phyloP scores from a whole-genome alignment of 2,113 vertebrate genomes.

The Deroptyus accipitrinus region DNA sequence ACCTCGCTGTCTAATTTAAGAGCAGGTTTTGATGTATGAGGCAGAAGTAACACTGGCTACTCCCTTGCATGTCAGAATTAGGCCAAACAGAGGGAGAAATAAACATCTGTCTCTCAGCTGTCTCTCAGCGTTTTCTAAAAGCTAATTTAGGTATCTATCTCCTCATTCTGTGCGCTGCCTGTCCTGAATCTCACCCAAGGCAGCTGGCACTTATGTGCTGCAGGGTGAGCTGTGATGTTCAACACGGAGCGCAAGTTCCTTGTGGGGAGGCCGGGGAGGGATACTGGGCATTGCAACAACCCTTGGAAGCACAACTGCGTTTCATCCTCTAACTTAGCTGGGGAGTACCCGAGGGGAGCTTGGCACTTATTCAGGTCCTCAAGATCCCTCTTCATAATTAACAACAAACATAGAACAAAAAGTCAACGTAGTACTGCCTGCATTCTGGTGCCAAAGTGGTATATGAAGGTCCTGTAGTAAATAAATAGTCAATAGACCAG shows the following conservation, averaged over 20 bases:
- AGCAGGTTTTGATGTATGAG: background rate
- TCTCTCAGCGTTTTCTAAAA: background rate
- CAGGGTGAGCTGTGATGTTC: background rate
- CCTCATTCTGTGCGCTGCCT: fast-evolving
- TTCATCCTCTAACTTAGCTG: background rate
- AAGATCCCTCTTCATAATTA: background rate
- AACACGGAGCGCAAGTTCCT: background rate
- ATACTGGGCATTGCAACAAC: background rate
- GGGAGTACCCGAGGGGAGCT: background rate
- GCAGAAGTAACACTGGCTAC: background rate
- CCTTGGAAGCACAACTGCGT: background rate
- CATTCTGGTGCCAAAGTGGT: background rate
- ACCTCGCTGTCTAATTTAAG: background rate
- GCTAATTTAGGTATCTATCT: background rate
- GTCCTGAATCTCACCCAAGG: background rate
- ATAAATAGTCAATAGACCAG: background rate
- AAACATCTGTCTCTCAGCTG: background rate
- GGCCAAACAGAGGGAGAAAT: background rate
- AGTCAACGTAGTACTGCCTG: background rate
- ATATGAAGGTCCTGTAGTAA: background rate
- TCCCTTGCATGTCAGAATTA: background rate
- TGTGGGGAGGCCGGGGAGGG: background rate
- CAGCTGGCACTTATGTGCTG: fast-evolving
- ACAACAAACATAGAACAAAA: background rate
- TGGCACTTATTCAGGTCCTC: background rate